Percentiles rank a stretch among this genome's conserved stretches.
phyloP scores from a whole-genome alignment of 2,113 vertebrate species.

The Archocentrus centrarchus region DNA sequence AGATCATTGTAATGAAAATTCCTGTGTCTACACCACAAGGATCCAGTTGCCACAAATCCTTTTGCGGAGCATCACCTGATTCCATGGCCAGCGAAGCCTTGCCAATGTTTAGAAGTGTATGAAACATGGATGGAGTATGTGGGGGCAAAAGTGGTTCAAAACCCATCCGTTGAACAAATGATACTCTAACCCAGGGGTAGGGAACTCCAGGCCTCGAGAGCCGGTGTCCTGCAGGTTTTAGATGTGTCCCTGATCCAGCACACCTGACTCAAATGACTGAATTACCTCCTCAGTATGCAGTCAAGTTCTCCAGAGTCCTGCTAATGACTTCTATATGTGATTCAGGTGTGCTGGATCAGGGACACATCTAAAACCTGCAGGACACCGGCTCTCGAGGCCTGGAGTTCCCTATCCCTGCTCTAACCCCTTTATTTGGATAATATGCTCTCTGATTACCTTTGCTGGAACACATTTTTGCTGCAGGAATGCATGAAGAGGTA shows the following conservation, averaged over 20 bases:
- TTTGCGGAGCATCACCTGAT: constrained; percentile 86
- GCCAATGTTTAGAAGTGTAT: constrained; percentile 53
- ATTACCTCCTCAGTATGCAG: no score
- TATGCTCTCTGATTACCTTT: background rate
- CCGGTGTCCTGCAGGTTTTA: no score
- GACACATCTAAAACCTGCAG: no score
- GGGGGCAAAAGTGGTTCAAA: constrained; percentile 15
- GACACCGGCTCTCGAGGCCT: no score
- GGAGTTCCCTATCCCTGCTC: no score
- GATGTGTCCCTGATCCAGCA: no score
- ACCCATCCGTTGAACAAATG: constrained; percentile 33
- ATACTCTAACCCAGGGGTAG: constrained; percentile 8
- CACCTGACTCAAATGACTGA: no score
- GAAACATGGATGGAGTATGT: constrained; percentile 35
- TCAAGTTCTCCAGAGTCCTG: no score
- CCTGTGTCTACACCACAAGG: constrained; percentile 86
- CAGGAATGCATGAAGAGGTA: background rate
- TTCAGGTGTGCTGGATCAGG: no score
- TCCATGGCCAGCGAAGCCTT: constrained; percentile 76
- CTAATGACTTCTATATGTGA: no score
- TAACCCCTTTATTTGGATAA: constrained; percentile 2
- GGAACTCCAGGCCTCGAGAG: no score
- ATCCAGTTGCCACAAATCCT: constrained; percentile 92
- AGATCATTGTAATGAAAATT: constrained; percentile 96
- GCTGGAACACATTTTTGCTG: constrained; percentile 39